Conservation (phyloP, 2,888 invertebrate species). For the Sphaerophoria taeniata region DNA sequence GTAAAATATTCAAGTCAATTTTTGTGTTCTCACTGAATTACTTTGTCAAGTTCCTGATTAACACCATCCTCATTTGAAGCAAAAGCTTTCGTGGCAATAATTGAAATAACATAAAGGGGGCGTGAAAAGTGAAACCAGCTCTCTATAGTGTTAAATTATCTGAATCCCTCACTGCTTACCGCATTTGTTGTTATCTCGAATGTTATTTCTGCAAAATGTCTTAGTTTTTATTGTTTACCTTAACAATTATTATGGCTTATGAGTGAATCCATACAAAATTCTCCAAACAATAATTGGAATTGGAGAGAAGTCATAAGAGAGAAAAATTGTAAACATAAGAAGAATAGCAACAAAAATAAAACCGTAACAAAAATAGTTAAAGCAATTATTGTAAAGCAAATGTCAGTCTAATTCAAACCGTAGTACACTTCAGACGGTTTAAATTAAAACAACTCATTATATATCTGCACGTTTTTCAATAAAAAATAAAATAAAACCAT, state of each 20-base stretch:
- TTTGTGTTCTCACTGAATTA: too few relatives aligned
- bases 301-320: conserved; percentile 28
- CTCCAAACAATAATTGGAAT: conserved; percentile 18
- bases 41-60: too few relatives aligned
- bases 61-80: too few relatives aligned
- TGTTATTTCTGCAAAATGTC: conserved; percentile 14
- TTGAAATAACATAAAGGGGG: background rate
- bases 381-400: conserved; percentile 16
- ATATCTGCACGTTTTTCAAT: conserved; percentile 8
- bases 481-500: background rate
- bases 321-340: conserved; percentile 8
- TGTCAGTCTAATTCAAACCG: conserved; percentile 60
- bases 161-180: conserved; percentile 3
- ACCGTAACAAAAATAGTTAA: conserved; percentile 6
- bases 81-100: too few relatives aligned
- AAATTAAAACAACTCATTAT: conserved; percentile 1
- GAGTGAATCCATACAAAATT: conserved; percentile 58
- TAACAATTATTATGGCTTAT: conserved; percentile 45
- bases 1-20: too few relatives aligned
- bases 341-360: conserved; percentile 25
- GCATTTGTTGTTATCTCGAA: background rate
- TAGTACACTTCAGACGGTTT: conserved; percentile 59
- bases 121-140: background rate
- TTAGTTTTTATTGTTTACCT: conserved; percentile 49
- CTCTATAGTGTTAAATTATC: background rate